phyloP scores from a whole-genome alignment of 2,113 vertebrate species.

The Caranx ignobilis region DNA sequence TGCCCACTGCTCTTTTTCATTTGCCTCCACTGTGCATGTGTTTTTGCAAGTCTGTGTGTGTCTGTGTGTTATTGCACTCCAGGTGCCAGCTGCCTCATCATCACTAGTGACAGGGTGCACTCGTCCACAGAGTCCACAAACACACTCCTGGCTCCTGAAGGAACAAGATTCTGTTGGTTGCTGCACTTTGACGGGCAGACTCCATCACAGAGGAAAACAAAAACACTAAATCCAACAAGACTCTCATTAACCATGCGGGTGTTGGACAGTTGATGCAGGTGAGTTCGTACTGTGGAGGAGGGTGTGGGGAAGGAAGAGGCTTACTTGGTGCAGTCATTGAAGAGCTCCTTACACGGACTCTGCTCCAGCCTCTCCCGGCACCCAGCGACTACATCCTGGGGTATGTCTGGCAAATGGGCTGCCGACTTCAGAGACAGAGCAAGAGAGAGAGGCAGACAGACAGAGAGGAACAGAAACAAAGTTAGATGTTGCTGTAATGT shows the following conservation, averaged over 20 bases:
- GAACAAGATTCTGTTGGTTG: constrained; percentile 23
- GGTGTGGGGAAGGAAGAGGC: constrained; percentile 39
- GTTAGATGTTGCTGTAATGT: not conserved
- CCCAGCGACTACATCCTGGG: constrained; percentile 81
- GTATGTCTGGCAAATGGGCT: constrained; percentile 88
- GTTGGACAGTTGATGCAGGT: not conserved
- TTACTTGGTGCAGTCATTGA: constrained; percentile 90
- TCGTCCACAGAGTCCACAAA: constrained; percentile 42
- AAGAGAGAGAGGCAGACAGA: not conserved
- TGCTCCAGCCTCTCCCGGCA: constrained; percentile 87
- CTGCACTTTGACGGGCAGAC: constrained; percentile 24
- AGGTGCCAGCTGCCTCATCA: constrained; percentile 77
- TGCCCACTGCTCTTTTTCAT: constrained; percentile 75
- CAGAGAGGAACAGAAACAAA: not conserved
- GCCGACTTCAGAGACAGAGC: constrained; percentile 73
- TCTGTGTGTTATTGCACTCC: constrained; percentile 40
- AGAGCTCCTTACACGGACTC: constrained; percentile 89
- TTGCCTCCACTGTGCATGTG: constrained; percentile 48
- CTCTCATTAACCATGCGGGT: constrained; percentile 4
- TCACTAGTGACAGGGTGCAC: constrained; percentile 59
- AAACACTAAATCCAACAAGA: constrained; percentile 1
- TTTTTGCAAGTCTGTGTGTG: constrained; percentile 35
- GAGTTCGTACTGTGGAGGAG: too few relatives aligned
- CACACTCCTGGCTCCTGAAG: constrained; percentile 29
- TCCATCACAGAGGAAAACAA: constrained; percentile 7